Evolutionary conservation across 2,113 vertebrate species (phyloP), one percentile per base, ranked within the genome.

Genomic region (Peucedramus taeniatus): DNA sequence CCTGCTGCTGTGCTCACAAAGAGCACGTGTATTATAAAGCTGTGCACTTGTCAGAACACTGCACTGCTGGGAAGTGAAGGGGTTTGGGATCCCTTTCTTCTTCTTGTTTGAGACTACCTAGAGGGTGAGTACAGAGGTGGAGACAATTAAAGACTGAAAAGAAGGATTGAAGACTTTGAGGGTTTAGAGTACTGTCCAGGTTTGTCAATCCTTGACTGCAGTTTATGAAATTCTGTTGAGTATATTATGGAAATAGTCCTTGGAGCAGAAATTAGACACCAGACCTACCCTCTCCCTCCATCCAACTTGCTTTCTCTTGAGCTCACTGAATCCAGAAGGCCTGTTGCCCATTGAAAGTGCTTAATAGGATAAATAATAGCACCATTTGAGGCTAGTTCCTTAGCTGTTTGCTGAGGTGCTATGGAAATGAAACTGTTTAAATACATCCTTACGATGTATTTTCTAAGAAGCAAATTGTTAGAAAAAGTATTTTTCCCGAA

Each of bases 21-120:
- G 35, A 39, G 7, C 37, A 35, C 1, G 18, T 31, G 42, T 26
- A 37, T 40, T 66, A 8, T 10, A 28, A 66, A 35, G 13, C 30
- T 33, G 15, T 37, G 15, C 54, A 20, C 22, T 15, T 19, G 30
- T 27, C 66, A 86, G 51, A 59, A 37, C 45, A 18, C n/a, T 45
- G 57, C 45, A 21, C 33, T 20, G 15, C 24, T 33, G 50, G 21
- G 37, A 60, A 56, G 10, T 5, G 0, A 68, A 42, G 0, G 1
- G 11, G 20, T 2, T 76, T 64, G 26, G 57, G 22, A 37, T 72
- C 13, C 71, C 22, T 35, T 90, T 65, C n/a, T 80, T 28, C 30
- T 83, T 20, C 44, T 68, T 28, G 4, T 40, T 3, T 56, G 72
- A 65, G 28, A 27, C 27, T 81, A 33, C 26, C 17, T 37, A 40